Base-by-base conservation (phyloP, 2,888 invertebrate species). In the Anorthoa munda region DNA sequence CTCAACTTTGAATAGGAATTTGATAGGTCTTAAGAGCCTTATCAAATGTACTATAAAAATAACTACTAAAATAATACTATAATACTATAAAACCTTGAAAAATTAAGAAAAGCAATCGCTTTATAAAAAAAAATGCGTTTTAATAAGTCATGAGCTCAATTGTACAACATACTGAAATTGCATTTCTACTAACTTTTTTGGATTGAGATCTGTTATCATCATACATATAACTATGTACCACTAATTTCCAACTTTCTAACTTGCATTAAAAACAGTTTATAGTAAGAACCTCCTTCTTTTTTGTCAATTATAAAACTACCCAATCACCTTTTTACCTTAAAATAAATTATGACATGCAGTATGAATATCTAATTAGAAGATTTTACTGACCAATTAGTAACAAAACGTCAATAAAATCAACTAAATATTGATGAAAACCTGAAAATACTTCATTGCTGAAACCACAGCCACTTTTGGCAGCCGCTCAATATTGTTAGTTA, bases 301-400 rank as follows among this genome's bases (percentile, higher is more conserved):
- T 51, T 4, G 21, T 31, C 11, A 2, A 12, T 48, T 71, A 59
- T n/a, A 51, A 51, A 51, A 59, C 46, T 23, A 39, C 31, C 17
- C 7, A 26, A 31, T n/a, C n/a, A 78, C 78, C 70, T 21, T 50
- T 13, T 48, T 5, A 46, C 21, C 13, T 77, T 18, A 58, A 13
- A 77, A 46, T 58, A 48, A 17, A n/a, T 23, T 69, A 74, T 51
- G n/a, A n/a, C 77, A 75, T 78, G 78, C 71, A 78, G 12, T 39
- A 39, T 75, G 71, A 77, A 68, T 76, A 18, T 50, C 17, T 0
- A 51, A 46, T 78, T 71, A 71, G 51, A 18, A 59, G 26, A 78
- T 53, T 78, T 75, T 59, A 71, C 78, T 51, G 51, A 26, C 9
- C n/a, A 17, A 23, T 4, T 7, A n/a, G 5, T 13, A 13, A n/a